phyloP scores from a whole-genome alignment of 2,888 invertebrate species.

The Lacanobia wlatinum region DNA sequence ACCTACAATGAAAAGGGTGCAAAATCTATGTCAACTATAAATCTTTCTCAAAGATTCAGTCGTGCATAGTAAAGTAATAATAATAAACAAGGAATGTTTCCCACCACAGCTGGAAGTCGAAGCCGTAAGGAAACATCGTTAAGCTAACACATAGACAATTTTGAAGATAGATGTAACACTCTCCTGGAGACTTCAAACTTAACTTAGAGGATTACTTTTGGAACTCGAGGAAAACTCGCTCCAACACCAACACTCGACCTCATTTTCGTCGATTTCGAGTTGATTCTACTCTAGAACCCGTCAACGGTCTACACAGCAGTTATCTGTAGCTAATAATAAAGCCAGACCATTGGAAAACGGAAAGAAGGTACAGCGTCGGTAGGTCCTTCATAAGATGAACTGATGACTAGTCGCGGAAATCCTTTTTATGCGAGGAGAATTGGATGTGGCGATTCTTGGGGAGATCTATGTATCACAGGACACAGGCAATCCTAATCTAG shows the following conservation, averaged over 20 bases:
- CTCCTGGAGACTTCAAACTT: slow-evolving; percentile 35
- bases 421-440: no score
- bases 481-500: no score
- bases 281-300: background rate
- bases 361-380: background rate
- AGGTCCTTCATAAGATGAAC: no score
- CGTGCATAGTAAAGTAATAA: background rate
- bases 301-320: background rate
- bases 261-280: background rate
- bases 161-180: slow-evolving; percentile 37
- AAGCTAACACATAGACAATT: slow-evolving; percentile 40
- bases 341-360: background rate
- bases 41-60: background rate
- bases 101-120: slow-evolving; percentile 19
- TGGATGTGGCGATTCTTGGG: no score
- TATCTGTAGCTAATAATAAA: background rate
- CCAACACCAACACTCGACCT: background rate
- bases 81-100: slow-evolving; percentile 12
- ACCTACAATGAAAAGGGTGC: background rate
- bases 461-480: no score
- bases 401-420: no score
- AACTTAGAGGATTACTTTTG: slow-evolving; percentile 11
- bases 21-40: background rate
- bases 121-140: slow-evolving; percentile 29
- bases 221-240: slow-evolving; percentile 7